Base-by-base conservation (phyloP, 2,888 invertebrate species). In the Andrena marginata region DNA sequence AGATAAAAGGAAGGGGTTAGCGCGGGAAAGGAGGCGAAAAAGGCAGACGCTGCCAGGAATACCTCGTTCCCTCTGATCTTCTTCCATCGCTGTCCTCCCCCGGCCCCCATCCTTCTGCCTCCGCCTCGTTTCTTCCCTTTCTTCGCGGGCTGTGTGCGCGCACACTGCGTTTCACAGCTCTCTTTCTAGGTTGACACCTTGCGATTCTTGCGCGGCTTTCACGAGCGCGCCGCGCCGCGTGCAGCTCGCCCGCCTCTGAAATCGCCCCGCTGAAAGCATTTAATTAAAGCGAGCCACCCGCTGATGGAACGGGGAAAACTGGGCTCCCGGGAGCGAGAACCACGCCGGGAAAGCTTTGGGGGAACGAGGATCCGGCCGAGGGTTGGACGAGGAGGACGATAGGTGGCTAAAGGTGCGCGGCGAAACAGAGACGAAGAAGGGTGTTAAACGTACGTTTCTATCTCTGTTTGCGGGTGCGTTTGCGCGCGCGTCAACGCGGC, bases 181-280 rank as follows among this genome's bases (percentile, higher is more conserved):
- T 80, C 86, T 86, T 90, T 90, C 89, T 89, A 87, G 88, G 84
- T 85, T 88, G 88, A 91, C 91, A 89, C 92, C 89, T 92, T 88
- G 86, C 85, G 85, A 89, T 89, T 91, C 88, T 89, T 85, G 84
- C 80, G 59, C 29, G 23, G 80, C 86, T 84, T 89, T 90, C 86
- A 84, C 86, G 77, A 64, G 74, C 49, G 84, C 86, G 84, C 72
- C 74, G 80, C 67, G 74, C 74, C 33, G 35, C 65, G 71, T 48
- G 71, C 63, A 26, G 85, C 82, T 76, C 86, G 81, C 84, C 82
- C 85, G 73, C 77, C 88, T 90, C 89, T 83, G 82, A 87, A 88
- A 89, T 89, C 90, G 86, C 73, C 86, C 85, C 71, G 88, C 84
- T 83, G 87, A 89, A 89, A 88, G 89, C 89, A 89, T 91, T 90